Evolutionary conservation across 2,797 vertebrate genomes (phyloP).

Genomic region (Mormyrus proboscirostris): DNA sequence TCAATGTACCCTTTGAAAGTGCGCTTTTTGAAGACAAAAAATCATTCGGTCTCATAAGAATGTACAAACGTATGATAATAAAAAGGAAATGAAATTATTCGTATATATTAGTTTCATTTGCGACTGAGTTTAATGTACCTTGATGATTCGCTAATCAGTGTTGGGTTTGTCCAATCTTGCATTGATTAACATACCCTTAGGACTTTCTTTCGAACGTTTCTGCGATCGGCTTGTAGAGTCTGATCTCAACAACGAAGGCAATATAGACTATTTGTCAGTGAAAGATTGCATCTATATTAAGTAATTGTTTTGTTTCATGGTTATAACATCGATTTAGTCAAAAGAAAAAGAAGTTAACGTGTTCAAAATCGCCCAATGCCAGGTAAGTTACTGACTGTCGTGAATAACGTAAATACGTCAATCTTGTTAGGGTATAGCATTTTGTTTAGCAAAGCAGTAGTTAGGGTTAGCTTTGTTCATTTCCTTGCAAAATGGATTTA

Average conservation of each 20-base stretch:
- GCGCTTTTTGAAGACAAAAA: background rate
- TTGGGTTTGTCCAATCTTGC: background rate
- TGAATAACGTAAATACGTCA: background rate
- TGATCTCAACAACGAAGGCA: background rate
- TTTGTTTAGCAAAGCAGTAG: background rate
- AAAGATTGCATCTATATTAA: slow-evolving; percentile 20
- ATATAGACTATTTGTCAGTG: background rate
- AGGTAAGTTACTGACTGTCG: slow-evolving; percentile 37
- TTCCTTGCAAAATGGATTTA: background rate
- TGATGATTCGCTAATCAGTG: background rate
- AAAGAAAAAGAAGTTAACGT: background rate
- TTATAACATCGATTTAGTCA: background rate
- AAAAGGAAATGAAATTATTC: background rate
- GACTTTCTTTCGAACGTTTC: background rate
- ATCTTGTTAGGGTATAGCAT: background rate
- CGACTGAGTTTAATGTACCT: background rate
- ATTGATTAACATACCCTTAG: slow-evolving; percentile 27
- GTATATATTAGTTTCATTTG: background rate
- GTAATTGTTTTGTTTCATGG: slow-evolving; percentile 33
- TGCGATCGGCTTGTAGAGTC: slow-evolving; percentile 16
- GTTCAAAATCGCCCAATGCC: slow-evolving; percentile 41
- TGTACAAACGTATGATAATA: background rate
- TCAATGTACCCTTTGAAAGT: background rate
- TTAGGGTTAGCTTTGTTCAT: background rate
- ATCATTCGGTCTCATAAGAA: background rate